phyloP scores from a whole-genome alignment of 2,888 invertebrate genomes.

The Nymphalis c-album region DNA sequence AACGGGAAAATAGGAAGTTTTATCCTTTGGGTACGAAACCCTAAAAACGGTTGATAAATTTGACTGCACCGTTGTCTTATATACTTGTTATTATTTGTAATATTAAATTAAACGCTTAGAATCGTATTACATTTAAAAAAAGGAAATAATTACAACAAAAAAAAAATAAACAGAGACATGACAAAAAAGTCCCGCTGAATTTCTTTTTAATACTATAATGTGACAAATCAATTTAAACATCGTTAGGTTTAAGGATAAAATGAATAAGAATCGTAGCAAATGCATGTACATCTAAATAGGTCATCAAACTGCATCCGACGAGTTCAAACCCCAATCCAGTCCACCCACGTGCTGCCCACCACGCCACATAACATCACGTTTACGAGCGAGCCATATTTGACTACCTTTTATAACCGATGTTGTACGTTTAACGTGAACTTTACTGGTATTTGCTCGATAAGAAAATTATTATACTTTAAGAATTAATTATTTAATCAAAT shows the following conservation, averaged over 20 bases:
- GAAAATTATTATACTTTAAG: not conserved
- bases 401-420: constrained; percentile 26
- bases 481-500: not conserved
- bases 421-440: constrained; percentile 20
- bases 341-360: constrained; percentile 37
- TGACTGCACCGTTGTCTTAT: too few relatives aligned
- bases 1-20: too few relatives aligned
- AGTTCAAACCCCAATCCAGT: constrained; percentile 36
- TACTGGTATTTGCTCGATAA: constrained; percentile 5
- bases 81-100: too few relatives aligned
- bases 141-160: too few relatives aligned
- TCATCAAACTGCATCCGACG: constrained; percentile 40
- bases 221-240: not conserved
- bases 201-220: too few relatives aligned
- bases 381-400: constrained; percentile 29
- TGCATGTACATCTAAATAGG: constrained; percentile 34
- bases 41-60: too few relatives aligned
- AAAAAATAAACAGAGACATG: too few relatives aligned
- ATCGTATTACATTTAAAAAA: too few relatives aligned
- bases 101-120: too few relatives aligned
- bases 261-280: constrained; percentile 3
- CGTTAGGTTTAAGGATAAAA: not conserved
- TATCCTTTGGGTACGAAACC: too few relatives aligned
- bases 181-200: too few relatives aligned
- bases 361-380: constrained; percentile 33